phyloP scores from a whole-genome alignment of 2,797 vertebrate species.

The Lagorchestes hirsutus region DNA sequence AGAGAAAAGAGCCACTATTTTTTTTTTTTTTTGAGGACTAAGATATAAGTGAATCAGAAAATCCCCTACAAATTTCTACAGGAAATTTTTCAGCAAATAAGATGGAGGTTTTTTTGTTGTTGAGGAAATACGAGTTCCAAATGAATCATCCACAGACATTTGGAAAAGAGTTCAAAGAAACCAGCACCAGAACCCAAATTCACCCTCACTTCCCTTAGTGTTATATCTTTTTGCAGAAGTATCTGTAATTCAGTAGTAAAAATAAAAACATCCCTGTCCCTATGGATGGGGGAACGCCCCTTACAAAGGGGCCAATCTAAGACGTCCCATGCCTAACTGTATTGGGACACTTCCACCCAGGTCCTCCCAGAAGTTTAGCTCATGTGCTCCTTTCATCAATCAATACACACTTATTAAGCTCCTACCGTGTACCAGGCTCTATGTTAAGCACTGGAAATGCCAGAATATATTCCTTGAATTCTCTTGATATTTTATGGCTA shows the following conservation, averaged over 20 bases:
- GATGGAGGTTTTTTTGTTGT: not conserved
- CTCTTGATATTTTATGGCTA: not conserved
- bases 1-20: not conserved
- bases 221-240: not conserved
- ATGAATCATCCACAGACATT: not conserved
- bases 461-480: not conserved
- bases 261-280: not conserved
- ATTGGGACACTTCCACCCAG: not conserved
- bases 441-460: not conserved
- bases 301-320: too few species aligned
- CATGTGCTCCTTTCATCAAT: not conserved
- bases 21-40: not conserved
- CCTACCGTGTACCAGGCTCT: not conserved
- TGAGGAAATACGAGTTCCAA: not conserved
- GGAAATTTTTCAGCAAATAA: not conserved
- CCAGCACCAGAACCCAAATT: not conserved
- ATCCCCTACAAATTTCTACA: not conserved
- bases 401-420: not conserved
- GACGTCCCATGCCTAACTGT: accelerated
- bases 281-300: not conserved
- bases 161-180: not conserved
- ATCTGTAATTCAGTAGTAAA: not conserved
- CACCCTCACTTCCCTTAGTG: not conserved
- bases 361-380: slow-evolving; percentile 8
- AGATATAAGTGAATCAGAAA: not conserved